Evolutionary conservation across 2,888 invertebrate genomes (phyloP).

Genomic region (Lamellibrachia columna): DNA sequence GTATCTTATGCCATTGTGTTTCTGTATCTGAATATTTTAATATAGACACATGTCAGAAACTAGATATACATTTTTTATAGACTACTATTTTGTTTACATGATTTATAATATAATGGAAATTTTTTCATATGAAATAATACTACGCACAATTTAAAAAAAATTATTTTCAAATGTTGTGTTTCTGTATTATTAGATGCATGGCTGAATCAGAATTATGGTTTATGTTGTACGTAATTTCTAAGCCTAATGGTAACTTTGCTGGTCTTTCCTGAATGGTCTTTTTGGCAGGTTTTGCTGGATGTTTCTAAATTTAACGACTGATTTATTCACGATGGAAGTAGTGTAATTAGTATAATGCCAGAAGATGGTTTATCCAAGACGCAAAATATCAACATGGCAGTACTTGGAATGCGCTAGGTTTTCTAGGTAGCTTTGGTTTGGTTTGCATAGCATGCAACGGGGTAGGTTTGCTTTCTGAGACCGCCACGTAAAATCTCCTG

Average conservation of each 20-base stretch:
- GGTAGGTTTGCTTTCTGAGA: background rate
- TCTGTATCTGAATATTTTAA: too few species aligned
- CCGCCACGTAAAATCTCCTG: background rate
- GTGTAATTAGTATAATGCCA: background rate
- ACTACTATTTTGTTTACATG: too few species aligned
- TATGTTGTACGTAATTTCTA: background rate
- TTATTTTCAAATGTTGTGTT: too few species aligned
- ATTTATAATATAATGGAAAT: too few species aligned
- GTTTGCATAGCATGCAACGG: background rate
- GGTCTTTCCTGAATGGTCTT: conserved; percentile 6
- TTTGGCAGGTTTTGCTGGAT: background rate
- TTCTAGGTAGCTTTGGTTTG: background rate
- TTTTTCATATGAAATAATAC: too few species aligned
- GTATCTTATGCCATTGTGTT: too few species aligned
- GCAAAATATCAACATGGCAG: background rate
- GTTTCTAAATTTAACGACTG: background rate
- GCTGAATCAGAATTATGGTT: too few species aligned
- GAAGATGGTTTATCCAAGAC: background rate
- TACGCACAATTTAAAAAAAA: too few species aligned
- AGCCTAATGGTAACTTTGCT: background rate
- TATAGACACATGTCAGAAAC: too few species aligned
- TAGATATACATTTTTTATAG: too few species aligned
- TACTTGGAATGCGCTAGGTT: background rate
- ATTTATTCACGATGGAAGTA: background rate
- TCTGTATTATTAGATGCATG: too few species aligned